phyloP scores from a whole-genome alignment of 2,888 invertebrate genomes.

The Eilema griseolum region DNA sequence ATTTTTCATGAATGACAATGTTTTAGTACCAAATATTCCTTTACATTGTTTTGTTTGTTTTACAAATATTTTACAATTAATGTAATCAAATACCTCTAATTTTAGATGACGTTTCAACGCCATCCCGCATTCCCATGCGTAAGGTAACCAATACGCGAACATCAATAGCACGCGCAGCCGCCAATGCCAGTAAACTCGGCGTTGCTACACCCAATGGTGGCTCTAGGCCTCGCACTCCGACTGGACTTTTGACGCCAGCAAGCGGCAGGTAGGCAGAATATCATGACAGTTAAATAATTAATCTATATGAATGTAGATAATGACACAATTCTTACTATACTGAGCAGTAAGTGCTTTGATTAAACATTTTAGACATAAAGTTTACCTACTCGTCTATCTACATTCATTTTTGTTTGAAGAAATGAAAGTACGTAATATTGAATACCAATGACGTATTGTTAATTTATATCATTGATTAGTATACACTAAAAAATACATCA shows the following conservation, averaged over 20 bases:
- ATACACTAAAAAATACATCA: not conserved
- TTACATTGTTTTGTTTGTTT: not conserved
- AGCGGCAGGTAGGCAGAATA: conserved; percentile 89
- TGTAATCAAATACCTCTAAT: not conserved
- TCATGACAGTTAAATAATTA: conserved; percentile 6
- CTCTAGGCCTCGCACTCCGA: conserved; percentile 91
- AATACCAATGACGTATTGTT: too few species aligned
- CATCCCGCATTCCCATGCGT: conserved; percentile 93
- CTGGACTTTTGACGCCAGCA: conserved; percentile 92
- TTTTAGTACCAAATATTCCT: not conserved
- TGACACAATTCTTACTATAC: not conserved
- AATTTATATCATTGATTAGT: too few species aligned
- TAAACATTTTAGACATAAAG: not conserved
- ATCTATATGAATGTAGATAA: conserved; percentile 28
- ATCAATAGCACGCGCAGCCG: conserved; percentile 86
- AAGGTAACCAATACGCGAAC: conserved; percentile 88
- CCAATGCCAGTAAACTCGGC: conserved; percentile 87
- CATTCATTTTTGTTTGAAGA: conserved; percentile 25
- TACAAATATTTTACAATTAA: not conserved
- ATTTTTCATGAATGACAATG: not conserved
- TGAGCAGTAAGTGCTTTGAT: not conserved
- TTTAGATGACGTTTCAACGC: conserved; percentile 91
- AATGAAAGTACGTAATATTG: conserved; percentile 10
- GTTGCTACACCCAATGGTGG: conserved; percentile 87
- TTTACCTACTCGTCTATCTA: conserved; percentile 15